Evolutionary conservation across 2,113 vertebrate genomes (phyloP).

Genomic region (Xenotilapia leptura): DNA sequence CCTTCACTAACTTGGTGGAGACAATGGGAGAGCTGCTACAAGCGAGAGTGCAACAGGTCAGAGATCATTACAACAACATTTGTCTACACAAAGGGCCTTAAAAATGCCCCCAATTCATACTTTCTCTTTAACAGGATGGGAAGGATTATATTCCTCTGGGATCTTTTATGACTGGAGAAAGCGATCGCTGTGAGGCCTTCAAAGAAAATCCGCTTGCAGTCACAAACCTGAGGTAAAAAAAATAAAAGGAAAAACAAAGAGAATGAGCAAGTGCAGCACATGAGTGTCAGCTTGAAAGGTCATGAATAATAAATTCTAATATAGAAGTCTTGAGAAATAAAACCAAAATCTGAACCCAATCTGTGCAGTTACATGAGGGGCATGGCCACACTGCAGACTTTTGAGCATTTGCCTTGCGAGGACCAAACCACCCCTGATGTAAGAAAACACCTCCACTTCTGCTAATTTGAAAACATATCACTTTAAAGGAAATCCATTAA

Average conservation of each 20-base stretch:
- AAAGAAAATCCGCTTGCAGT: slow-evolving; percentile 42
- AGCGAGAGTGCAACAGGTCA: slow-evolving; percentile 82
- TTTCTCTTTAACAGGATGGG: slow-evolving; percentile 33
- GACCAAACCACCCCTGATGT: slow-evolving; percentile 28
- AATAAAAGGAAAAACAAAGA: not conserved
- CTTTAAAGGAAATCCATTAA: not conserved
- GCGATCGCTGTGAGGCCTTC: not conserved
- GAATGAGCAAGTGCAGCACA: not conserved
- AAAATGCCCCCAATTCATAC: not conserved
- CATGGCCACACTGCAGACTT: slow-evolving; percentile 50
- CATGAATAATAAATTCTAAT: not conserved
- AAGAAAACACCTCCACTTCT: slow-evolving; percentile 9
- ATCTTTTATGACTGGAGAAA: not conserved
- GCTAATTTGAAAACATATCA: not conserved
- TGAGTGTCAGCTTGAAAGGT: not conserved
- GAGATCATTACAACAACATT: not conserved
- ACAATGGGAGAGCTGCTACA: slow-evolving; percentile 87
- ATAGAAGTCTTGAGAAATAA: not conserved
- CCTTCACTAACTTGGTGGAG: slow-evolving; percentile 81
- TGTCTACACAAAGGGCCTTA: not conserved
- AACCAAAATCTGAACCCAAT: not conserved
- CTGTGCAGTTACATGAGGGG: slow-evolving; percentile 57
- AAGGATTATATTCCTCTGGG: slow-evolving; percentile 63
- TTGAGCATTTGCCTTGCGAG: slow-evolving; percentile 46
- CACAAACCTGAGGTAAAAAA: slow-evolving; percentile 54